Evolutionary conservation across 2,888 invertebrate species (phyloP).

Genomic region (Dione juno): DNA sequence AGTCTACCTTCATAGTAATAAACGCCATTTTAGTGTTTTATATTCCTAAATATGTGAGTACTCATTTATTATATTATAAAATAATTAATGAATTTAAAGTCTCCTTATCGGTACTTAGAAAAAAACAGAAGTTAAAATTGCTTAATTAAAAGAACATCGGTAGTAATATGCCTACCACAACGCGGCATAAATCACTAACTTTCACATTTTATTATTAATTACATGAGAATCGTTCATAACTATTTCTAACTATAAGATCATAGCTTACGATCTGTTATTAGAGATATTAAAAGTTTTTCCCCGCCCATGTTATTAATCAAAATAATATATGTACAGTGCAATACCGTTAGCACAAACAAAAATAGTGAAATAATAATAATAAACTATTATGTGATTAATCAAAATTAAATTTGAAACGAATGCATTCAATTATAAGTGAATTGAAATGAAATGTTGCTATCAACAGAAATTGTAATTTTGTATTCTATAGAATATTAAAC

Average conservation of each 20-base stretch:
- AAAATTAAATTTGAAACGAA: constrained; percentile 4
- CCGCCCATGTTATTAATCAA: constrained; percentile 22
- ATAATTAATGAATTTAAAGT: background rate
- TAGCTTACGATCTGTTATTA: constrained; percentile 20
- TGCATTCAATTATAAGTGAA: constrained; percentile 1
- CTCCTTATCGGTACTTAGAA: background rate
- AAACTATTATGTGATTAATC: constrained; percentile 13
- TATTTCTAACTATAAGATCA: constrained; percentile 28
- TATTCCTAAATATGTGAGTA: background rate
- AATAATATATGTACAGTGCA: background rate
- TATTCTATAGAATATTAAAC: background rate
- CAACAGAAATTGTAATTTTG: background rate
- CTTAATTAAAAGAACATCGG: constrained; percentile 10
- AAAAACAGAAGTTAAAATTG: constrained; percentile 12
- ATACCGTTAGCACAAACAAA: background rate
- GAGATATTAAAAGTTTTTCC: constrained; percentile 5
- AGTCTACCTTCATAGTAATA: background rate
- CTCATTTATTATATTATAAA: background rate
- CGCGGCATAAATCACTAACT: constrained; percentile 34
- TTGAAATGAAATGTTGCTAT: background rate
- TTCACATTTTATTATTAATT: constrained; percentile 35
- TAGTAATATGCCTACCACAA: constrained; percentile 13
- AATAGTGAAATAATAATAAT: constrained; percentile 4
- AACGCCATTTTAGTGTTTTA: background rate
- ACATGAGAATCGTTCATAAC: constrained; percentile 24